Evolutionary conservation across 2,888 invertebrate species (phyloP), one percentile per base, ranked within the genome.

Genomic region (Rhingia campestris): DNA sequence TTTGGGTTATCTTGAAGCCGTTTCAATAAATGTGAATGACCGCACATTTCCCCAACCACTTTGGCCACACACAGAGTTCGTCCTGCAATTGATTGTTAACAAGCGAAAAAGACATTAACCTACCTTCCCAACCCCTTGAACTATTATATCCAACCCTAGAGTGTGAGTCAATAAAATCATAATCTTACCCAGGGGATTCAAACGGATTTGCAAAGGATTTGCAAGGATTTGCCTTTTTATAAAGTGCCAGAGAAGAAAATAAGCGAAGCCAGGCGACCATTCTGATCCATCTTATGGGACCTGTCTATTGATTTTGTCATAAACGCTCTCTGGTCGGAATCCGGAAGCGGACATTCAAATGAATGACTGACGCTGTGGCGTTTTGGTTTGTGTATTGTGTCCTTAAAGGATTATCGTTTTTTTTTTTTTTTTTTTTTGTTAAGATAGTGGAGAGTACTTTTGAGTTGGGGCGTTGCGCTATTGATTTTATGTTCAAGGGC

Each of bases 301-400:
- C 10, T 76, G 59, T 76, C 72, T 72, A 82, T 82, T 82, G 82
- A 82, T 82, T 82, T 82, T 79, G 67, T 51, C 73, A 79, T 82
- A 82, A 82, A 82, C 61, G 43, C 43, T 63, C 39, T 82, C 43
- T 49, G 45, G 9, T 51, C 22, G 10, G 43, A 73, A 51, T 67
- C 41, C 72, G 77, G 63, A 82, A 70, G 77, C 10, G 61, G 81
- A 67, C 67, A 70, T 61, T 77, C 47, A 77, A 77, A 58, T 66
- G 72, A 82, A 63, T 67, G 82, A 73, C 82, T 82, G 77, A 82
- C 82, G 77, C 61, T 43, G 7, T n/a, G 77, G 66, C 35, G 49
- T 54, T 76, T 49, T 45, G 51, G 7, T 14, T 66, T 73, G 66
- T 61, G 30, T 9, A 49, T 9, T 67, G 59, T 61, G 22, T 45